Base-by-base conservation (phyloP, 2,113 vertebrate genomes). In the Hylia prasina region DNA sequence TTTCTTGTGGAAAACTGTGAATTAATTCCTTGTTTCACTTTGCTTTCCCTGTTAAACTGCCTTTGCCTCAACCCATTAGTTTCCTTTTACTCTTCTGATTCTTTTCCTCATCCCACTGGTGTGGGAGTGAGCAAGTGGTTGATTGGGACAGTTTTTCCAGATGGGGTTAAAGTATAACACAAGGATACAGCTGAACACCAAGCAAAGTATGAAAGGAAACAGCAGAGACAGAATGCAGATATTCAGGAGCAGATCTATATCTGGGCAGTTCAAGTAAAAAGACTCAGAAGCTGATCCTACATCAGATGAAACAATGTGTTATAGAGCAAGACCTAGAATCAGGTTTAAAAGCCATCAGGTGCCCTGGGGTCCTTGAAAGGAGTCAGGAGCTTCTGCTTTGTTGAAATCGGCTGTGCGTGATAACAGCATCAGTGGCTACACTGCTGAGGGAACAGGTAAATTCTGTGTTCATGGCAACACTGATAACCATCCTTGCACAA, bases 351-450 rank as follows among this genome's bases (percentile, higher is more conserved):
- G 21, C 13, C 27, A 40, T 15, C 28, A 45, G 15, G 18, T 54
- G 21, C 11, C 20, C 37, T 33, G 50, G 50, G 33, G 33, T 68
- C 56, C 53, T 72, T 63, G 31, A 54, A 82, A 51, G 15, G 65
- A 61, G 8, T 6, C 7, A 35, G 7, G 22, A 28, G 21, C 7
- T 89, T 60, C 28, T 68, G 14, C 39, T 61, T 10, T 17, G 25
- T 33, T 1, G 2, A 72, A 66, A 47, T 63, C 19, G n/a, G 31
- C 13, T 63, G 11, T 61, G 28, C 0, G 0, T 40, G 35, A 16
- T 35, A 50, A 37, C 27, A 37, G 23, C 11, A 25, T 9, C 42
- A 57, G 22, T 61, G 57, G 9, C 47, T 72, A 3, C 30, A 27
- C 11, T 57, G 7, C 30, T 72, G 37, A 10, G 25, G 31, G 7